Evolutionary conservation across 2,888 invertebrate genomes (phyloP), one percentile per base, ranked within the genome.

Genomic region (Galerucella calmariensis): DNA sequence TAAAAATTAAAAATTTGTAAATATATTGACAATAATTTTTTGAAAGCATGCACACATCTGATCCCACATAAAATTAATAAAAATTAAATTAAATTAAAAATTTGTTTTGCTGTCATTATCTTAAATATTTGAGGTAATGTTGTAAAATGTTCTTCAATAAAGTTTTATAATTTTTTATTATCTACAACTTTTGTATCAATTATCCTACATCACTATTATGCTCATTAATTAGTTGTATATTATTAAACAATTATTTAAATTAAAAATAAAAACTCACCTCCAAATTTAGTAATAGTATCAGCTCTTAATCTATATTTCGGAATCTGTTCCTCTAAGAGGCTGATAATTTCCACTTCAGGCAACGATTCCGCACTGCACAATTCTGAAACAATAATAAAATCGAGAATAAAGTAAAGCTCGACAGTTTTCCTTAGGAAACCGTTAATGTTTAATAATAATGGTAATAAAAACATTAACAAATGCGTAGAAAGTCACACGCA

Each of bases 311-410:
- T 95, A 89, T 98, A 98, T 86, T 94, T 93, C 70, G 98, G 98
- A 87, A 98, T 96, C 88, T 96, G 95, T 88, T 98, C 97, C 89
- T 97, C 95, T 82, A 98, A 90, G 82, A 98, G 91, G 88, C 97
- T 97, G 88, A 98, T 94, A 85, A 98, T 96, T 90, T 98, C 97
- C 85, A 98, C 97, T 91, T 98, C 98, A 79, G 97, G 95, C 88
- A 97, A 91, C 88, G 96, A 94, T 88, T 94, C 96, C 88, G 93
- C 94, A 90, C 94, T 95, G 92, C 96, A 97, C 90, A 97, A 91
- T 90, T 97, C 97, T 97, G 92, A 72, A 77, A 76, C 69, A 69
- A 51, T 61, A 73, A 72, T 65, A 65, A 75, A 69, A 71, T 65
- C 46, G 44, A 69, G 11, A 53, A 75, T 73, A 67, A 59, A 48